Percentiles rank a stretch among this genome's conserved stretches.
Evolutionary conservation across 2,797 vertebrate genomes (phyloP).

Genomic region (Luscinia luscinia): DNA sequence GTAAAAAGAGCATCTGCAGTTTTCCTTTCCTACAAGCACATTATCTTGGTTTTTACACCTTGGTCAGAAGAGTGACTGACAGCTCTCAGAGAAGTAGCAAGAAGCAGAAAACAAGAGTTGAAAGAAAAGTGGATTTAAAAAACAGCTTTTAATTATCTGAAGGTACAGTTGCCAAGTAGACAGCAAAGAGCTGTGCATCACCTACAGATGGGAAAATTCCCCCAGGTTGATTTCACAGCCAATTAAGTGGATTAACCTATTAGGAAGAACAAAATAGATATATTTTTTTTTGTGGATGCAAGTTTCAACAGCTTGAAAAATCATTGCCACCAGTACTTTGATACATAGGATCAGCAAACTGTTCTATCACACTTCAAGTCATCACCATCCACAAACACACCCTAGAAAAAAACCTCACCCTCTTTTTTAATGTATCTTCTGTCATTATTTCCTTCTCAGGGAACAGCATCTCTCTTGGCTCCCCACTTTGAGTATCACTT

Average conservation of each 20-base stretch:
- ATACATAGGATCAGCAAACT: not conserved
- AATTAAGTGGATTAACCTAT: conserved; percentile 36
- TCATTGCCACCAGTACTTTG: not conserved
- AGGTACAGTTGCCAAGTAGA: not conserved
- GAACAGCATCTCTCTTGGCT: not conserved
- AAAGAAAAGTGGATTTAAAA: conserved; percentile 20
- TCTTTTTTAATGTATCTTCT: conserved; percentile 7
- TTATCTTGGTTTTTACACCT: not conserved
- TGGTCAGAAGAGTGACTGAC: not conserved
- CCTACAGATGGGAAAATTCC: not conserved
- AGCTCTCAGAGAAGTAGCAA: not conserved
- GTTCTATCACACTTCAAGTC: conserved; percentile 9
- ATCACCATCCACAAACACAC: conserved; percentile 2
- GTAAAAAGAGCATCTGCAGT: not conserved
- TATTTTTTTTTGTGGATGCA: not conserved
- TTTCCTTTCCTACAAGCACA: not conserved
- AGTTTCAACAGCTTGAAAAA: conserved; percentile 45
- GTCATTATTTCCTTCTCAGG: not conserved
- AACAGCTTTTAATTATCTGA: conserved; percentile 52
- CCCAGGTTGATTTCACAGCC: conserved; percentile 41
- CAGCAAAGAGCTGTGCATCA: conserved; percentile 7
- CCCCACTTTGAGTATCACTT: not conserved
- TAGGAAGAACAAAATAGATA: not conserved
- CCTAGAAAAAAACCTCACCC: conserved; percentile 3
- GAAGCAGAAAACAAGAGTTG: not conserved